A percentile compares a stretch with the other conserved stretches of the same genome.
These are phyloP conservation scores for Cossypha niveicapilla DNA, from an alignment of 2,797 vertebrate genomes.

Conservation along the genomic window DNA sequence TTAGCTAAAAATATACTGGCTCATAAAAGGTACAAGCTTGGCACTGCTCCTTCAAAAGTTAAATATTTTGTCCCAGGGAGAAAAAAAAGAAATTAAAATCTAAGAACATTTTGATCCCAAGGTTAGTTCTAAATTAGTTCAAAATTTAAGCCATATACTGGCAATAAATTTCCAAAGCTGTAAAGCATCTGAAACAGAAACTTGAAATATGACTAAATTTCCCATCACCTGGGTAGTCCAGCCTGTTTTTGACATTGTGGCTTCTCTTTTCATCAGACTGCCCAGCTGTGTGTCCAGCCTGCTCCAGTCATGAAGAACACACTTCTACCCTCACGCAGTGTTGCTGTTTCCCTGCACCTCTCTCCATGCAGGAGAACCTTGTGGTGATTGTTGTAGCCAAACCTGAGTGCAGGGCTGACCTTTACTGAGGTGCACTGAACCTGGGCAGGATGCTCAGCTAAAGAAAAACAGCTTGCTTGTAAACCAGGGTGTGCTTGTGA, in stretches of 20 bases:
- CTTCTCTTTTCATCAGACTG: not conserved
- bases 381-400: not conserved
- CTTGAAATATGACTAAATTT: not conserved
- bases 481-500: not conserved
- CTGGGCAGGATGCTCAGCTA: not conserved
- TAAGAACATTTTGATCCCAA: constrained; percentile 26
- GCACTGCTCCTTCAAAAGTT: not conserved
- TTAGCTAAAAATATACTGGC: not conserved
- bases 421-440: not conserved
- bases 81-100: not conserved
- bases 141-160: not conserved
- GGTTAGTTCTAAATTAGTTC: not conserved
- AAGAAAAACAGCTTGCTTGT: not conserved
- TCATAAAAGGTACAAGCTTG: not conserved
- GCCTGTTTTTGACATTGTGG: not conserved
- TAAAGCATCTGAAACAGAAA: not conserved
- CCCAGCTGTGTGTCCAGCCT: not conserved
- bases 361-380: rapidly evolving
- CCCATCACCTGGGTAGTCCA: not conserved
- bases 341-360: not conserved
- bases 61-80: not conserved
- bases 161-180: not conserved
- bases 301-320: not conserved
- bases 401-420: not conserved
- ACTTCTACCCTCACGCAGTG: rapidly evolving